Base-by-base conservation (phyloP, 1,140 invertebrate species). In the Choristoneura fumiferana region DNA sequence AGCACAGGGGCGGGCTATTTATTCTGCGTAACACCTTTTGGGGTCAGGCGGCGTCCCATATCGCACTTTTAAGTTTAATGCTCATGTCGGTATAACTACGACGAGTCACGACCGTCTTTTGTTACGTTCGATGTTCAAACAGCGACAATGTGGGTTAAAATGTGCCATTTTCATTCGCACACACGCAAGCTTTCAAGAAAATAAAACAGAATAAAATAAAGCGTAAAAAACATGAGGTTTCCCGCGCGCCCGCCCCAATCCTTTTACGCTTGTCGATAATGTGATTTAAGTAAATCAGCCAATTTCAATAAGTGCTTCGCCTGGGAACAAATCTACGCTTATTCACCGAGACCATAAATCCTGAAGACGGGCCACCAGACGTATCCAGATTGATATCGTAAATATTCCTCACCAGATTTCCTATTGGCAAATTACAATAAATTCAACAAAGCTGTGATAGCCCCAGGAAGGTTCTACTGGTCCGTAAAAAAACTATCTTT, bases 261-360 rank as follows among this genome's bases (percentile, higher is more conserved):
- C 71, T 72, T 74, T 73, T 71, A 75, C 66, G 69, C 39, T 63
- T 61, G 58, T 65, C 63, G 65, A 67, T 69, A 75, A 75, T 72
- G 67, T 71, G 73, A 71, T 74, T 76, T 72, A 78, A 82, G 76
- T 81, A 85, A 87, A 87, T 81, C 71, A 78, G 71, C 67, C 81
- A 84, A 84, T 87, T 84, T 81, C 77, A 87, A 85, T 87, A 84
- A 87, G 84, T 84, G 81, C 73, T 75, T 49, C 64, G 71, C 65
- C 62, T 76, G 69, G 62, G 71, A 76, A 76, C 71, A 73, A 80
- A 84, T 84, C 72, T 84, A 77, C 81, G 84, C 83, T 84, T 85
- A 82, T 81, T 81, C 67, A 64, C 53, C 52, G 57, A 69, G 67
- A 74, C 78, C 68, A 74, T 87, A 84, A 86, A 87, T 84, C 68